A percentile compares a stretch with the other conserved stretches of the same genome.
These are phyloP conservation scores for Microhierax caerulescens DNA, from an alignment of 2,797 vertebrate genomes.

Conservation along the genomic window DNA sequence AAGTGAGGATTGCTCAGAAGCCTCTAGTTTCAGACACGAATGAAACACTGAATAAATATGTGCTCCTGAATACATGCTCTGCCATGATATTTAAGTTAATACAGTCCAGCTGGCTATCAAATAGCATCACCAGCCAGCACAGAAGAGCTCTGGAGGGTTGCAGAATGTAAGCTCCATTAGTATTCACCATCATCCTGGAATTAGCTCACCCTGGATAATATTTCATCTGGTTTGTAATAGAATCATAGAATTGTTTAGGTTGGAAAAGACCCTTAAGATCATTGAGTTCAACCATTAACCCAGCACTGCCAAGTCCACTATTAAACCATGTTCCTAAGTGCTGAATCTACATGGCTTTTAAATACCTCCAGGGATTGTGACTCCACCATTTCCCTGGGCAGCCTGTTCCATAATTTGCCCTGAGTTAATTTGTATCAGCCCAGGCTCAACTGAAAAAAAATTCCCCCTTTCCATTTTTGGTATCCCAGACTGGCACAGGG, in stretches of 20 bases:
- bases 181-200: neutral
- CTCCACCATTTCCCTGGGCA: too few species aligned
- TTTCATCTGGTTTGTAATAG: neutral
- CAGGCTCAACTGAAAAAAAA: neutral
- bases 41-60: neutral
- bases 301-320: too few species aligned
- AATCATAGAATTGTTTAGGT: too few species aligned
- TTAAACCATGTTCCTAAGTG: too few species aligned
- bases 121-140: neutral
- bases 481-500: neutral
- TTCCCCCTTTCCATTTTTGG: neutral
- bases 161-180: neutral
- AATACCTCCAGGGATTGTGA: too few species aligned
- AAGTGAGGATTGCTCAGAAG: neutral
- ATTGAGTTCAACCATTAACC: too few species aligned
- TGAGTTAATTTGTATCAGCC: neutral
- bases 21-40: neutral
- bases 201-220: neutral
- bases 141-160: neutral
- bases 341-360: too few species aligned
- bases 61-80: neutral
- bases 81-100: neutral
- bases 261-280: too few species aligned
- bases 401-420: neutral
- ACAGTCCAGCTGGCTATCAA: neutral